These are phyloP conservation scores for Cervus canadensis DNA, from an alignment of 2,113 vertebrate species.

Conservation along the genomic window DNA sequence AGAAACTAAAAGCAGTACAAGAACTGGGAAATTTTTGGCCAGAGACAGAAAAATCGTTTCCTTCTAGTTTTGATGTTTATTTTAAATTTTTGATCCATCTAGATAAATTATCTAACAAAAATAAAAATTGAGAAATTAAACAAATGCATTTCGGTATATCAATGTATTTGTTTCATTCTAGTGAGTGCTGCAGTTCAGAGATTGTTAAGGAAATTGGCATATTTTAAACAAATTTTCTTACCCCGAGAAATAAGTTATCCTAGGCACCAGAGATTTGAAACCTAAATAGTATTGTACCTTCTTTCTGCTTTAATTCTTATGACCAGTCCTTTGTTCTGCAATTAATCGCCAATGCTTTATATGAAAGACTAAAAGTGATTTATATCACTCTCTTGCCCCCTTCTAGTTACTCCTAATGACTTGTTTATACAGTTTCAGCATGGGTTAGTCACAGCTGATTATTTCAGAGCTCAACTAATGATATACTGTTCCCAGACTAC, in stretches of 20 bases:
- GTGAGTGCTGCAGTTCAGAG: not conserved
- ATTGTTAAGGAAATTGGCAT: not conserved
- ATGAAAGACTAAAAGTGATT: not conserved
- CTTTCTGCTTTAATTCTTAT: not conserved
- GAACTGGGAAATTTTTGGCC: not conserved
- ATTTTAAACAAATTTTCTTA: not conserved
- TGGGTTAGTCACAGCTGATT: conserved; percentile 10
- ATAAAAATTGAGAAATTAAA: not conserved
- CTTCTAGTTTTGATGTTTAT: not conserved
- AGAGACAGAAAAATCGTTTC: not conserved
- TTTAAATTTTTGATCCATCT: not conserved
- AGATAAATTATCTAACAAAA: not conserved
- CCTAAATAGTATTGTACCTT: not conserved
- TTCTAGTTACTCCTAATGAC: not conserved
- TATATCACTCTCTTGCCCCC: not conserved
- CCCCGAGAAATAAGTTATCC: not conserved
- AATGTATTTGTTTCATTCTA: not conserved
- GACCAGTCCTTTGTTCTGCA: not conserved
- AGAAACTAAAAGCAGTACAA: not conserved
- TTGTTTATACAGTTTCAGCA: not conserved
- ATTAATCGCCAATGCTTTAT: not conserved
- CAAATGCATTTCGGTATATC: not conserved
- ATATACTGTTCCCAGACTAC: not conserved
- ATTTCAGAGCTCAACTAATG: not conserved
- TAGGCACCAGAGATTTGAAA: not conserved